Percentiles rank a stretch among this genome's conserved stretches.
phyloP scores from a whole-genome alignment of 1,140 invertebrate species.

The Drosophila sulfurigaster region DNA sequence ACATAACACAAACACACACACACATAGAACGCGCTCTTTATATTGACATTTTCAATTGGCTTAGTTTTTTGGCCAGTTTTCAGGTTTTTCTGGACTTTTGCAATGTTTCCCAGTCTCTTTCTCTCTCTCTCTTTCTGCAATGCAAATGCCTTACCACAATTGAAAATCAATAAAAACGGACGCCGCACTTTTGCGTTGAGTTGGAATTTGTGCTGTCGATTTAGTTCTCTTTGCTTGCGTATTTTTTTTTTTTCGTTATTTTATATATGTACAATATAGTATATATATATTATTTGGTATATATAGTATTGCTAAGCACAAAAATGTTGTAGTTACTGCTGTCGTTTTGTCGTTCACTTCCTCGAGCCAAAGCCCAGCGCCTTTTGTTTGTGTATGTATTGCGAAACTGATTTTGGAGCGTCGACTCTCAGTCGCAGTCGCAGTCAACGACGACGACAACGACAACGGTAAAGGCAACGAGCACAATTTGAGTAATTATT shows the following conservation, averaged over 20 bases:
- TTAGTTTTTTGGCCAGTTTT: conserved; percentile 36
- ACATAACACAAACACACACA: conserved; percentile 6
- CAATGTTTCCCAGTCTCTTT: conserved; percentile 36
- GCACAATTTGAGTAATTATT: conserved; percentile 78
- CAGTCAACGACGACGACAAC: conserved; percentile 6
- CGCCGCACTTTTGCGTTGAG: conserved; percentile 28
- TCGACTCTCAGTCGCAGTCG: conserved; percentile 25
- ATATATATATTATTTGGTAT: neutral
- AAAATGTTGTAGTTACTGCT: conserved; percentile 42
- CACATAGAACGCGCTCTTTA: conserved; percentile 1
- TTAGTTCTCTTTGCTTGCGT: neutral
- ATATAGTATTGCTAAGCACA: conserved; percentile 20
- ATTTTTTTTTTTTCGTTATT: neutral
- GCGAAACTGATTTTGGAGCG: conserved; percentile 80
- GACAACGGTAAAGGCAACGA: conserved; percentile 12
- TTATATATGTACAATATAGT: neutral
- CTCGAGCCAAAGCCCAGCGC: conserved; percentile 71
- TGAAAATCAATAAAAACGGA: conserved; percentile 79
- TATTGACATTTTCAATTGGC: conserved; percentile 53
- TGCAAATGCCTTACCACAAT: conserved; percentile 65
- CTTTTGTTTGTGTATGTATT: conserved; percentile 85
- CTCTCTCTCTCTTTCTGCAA: neutral
- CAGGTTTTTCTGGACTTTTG: conserved; percentile 26
- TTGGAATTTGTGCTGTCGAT: neutral
- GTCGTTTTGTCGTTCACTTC: conserved; percentile 66